phyloP scores from a whole-genome alignment of 2,113 vertebrate genomes.

The Phoxinus phoxinus region DNA sequence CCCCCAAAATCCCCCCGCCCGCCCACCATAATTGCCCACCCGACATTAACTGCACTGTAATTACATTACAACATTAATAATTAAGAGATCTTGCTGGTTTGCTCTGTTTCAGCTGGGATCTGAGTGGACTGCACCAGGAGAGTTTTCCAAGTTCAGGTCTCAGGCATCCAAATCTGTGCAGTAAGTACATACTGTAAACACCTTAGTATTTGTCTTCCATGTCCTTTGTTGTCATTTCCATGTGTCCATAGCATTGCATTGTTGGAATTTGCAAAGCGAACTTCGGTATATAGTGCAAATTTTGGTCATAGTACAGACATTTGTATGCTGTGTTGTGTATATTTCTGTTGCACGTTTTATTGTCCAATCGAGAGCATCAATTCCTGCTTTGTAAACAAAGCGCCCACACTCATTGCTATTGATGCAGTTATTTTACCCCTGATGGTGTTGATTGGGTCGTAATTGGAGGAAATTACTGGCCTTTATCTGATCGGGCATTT shows the following conservation, averaged over 20 bases:
- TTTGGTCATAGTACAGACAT: not conserved
- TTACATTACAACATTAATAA: too few species aligned
- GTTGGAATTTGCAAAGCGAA: not conserved
- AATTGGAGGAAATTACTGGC: constrained; percentile 36
- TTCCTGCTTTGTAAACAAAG: constrained; percentile 21
- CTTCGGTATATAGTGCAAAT: not conserved
- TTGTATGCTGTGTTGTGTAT: not conserved
- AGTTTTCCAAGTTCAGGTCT: constrained; percentile 98
- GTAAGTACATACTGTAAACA: constrained; percentile 76
- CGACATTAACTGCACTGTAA: too few species aligned
- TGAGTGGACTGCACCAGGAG: constrained; percentile 95
- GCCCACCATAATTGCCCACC: too few species aligned
- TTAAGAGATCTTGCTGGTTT: not conserved
- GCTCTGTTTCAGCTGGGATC: constrained; percentile 84
- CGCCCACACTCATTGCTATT: constrained; percentile 21
- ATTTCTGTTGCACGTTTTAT: not conserved
- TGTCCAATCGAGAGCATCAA: constrained; percentile 7
- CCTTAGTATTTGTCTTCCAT: not conserved
- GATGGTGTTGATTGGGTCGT: constrained; percentile 31
- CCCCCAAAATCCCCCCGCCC: too few species aligned
- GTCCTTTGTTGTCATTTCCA: not conserved
- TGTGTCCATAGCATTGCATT: too few species aligned
- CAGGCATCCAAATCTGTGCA: constrained; percentile 93
- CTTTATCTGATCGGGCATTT: constrained; percentile 41
- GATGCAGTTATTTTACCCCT: constrained; percentile 36